Evolutionary conservation across 2,113 vertebrate species (phyloP).

Genomic region (Alectura lathami): DNA sequence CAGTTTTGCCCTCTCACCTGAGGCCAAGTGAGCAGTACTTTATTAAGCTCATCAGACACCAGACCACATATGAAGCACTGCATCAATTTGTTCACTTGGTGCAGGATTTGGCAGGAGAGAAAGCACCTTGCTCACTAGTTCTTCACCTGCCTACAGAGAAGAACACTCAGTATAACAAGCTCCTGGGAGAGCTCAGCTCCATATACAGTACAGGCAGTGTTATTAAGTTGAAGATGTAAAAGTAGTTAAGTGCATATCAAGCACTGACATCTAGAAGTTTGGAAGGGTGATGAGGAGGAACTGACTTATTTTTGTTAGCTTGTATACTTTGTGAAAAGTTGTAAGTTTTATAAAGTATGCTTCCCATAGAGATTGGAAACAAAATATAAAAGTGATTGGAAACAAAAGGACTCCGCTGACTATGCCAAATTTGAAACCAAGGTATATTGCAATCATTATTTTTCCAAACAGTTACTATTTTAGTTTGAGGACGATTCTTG

Average conservation of each 20-base stretch:
- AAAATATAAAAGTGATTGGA: not conserved
- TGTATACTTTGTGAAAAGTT: not conserved
- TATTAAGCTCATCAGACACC: not conserved
- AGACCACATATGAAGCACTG: not conserved
- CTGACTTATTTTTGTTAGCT: not conserved
- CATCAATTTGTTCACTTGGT: rapidly evolving
- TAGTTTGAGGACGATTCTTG: not conserved
- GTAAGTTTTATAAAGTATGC: not conserved
- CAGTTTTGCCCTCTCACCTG: not conserved
- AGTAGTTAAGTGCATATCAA: not conserved
- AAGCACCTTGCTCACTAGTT: not conserved
- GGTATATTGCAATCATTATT: not conserved
- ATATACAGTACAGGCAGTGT: not conserved
- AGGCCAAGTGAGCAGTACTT: not conserved
- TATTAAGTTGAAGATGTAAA: not conserved
- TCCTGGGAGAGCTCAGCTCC: not conserved
- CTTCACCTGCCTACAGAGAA: not conserved
- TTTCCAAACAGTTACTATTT: not conserved
- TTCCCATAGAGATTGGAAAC: not conserved
- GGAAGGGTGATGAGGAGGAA: not conserved
- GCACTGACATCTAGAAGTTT: not conserved
- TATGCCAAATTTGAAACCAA: not conserved
- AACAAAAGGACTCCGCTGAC: not conserved
- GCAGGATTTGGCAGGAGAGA: not conserved
- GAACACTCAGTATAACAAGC: rapidly evolving